phyloP scores from a whole-genome alignment of 1,140 invertebrate species.

The Ptiloglossa arizonensis region DNA sequence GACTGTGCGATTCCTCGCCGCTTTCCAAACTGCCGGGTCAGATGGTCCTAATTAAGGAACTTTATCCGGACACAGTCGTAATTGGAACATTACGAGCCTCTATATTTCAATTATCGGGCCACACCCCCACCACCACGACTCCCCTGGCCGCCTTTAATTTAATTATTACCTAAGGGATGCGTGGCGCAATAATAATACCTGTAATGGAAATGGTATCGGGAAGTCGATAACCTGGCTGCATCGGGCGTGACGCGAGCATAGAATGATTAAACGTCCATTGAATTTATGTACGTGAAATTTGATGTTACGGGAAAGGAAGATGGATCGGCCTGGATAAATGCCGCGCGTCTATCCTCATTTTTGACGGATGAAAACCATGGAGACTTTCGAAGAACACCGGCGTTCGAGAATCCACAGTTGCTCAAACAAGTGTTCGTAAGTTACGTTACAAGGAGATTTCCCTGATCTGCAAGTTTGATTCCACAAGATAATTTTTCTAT shows the following conservation, averaged over 20 bases:
- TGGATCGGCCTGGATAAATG: too few relatives aligned
- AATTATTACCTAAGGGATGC: conserved; percentile 33
- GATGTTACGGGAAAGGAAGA: too few relatives aligned
- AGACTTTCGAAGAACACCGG: too few relatives aligned
- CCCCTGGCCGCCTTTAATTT: not conserved
- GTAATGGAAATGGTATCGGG: not conserved
- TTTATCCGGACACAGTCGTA: conserved; percentile 1
- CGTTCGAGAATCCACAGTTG: too few relatives aligned
- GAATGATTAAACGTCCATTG: not conserved
- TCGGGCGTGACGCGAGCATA: not conserved
- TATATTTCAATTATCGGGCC: conserved; percentile 36
- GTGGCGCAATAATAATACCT: conserved; percentile 20
- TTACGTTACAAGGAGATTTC: too few relatives aligned
- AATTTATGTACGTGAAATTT: too few relatives aligned
- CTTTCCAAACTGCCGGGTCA: not conserved
- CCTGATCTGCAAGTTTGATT: too few relatives aligned
- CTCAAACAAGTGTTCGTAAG: too few relatives aligned
- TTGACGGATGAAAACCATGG: too few relatives aligned
- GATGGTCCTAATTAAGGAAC: conserved; percentile 32
- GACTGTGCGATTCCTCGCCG: not conserved
- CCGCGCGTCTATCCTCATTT: too few relatives aligned
- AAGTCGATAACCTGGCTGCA: not conserved
- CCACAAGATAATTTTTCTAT: too few relatives aligned
- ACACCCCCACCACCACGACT: too few relatives aligned
- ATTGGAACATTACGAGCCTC: conserved; percentile 17